These are phyloP conservation scores for Gymnoscopelus braueri DNA, from an alignment of 2,797 vertebrate species.

Conservation along the genomic window DNA sequence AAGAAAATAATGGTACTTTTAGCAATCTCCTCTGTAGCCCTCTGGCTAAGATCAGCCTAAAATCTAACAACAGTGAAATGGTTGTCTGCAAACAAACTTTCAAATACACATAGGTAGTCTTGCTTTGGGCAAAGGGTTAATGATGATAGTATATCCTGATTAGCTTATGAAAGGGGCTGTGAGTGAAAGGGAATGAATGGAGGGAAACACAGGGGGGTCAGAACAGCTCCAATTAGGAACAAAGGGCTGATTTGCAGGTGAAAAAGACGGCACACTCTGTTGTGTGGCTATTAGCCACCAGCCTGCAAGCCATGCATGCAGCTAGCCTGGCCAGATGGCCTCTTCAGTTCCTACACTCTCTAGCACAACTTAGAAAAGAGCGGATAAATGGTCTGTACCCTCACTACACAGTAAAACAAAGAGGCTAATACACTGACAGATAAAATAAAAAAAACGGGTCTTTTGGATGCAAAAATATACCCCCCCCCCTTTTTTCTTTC, in stretches of 20 bases:
- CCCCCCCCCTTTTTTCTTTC: too few species aligned
- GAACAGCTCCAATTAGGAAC: slow-evolving; percentile 81
- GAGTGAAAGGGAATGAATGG: slow-evolving; percentile 53
- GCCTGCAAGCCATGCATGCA: slow-evolving; percentile 67
- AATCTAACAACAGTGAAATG: slow-evolving; percentile 12
- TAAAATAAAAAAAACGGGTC: too few species aligned
- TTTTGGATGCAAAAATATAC: too few species aligned
- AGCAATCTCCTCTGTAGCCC: too few species aligned
- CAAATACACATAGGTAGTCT: slow-evolving; percentile 32
- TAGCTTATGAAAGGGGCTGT: slow-evolving; percentile 52
- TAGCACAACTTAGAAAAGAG: not conserved
- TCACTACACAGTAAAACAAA: too few species aligned
- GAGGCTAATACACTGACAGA: too few species aligned
- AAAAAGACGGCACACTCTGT: slow-evolving; percentile 92
- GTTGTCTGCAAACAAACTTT: slow-evolving; percentile 1
- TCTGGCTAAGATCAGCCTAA: not conserved
- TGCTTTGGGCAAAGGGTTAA: slow-evolving; percentile 47
- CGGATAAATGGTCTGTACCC: not conserved
- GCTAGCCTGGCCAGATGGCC: slow-evolving; percentile 90
- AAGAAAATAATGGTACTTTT: too few species aligned
- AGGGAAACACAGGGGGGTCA: slow-evolving; percentile 52
- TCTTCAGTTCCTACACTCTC: slow-evolving; percentile 71
- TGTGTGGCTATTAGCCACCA: slow-evolving; percentile 87
- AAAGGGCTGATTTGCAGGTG: slow-evolving; percentile 94
- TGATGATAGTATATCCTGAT: slow-evolving; percentile 31